A percentile compares a stretch with the other conserved stretches of the same genome.
phyloP scores from a whole-genome alignment of 2,888 invertebrate genomes.

The Junonia oenone region DNA sequence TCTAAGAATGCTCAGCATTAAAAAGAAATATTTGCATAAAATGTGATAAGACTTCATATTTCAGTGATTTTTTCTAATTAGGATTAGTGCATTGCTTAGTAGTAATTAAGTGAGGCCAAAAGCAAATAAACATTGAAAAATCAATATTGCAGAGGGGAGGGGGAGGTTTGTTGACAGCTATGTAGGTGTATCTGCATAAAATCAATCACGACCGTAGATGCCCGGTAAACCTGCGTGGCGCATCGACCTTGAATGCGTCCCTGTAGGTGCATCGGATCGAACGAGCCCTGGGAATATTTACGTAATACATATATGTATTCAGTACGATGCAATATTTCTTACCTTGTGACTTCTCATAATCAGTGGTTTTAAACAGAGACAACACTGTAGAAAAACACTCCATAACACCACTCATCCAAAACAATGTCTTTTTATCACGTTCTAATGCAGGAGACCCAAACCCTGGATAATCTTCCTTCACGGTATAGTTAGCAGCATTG shows the following conservation, averaged over 20 bases:
- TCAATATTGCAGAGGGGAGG: slow-evolving; percentile 18
- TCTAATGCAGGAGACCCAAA: slow-evolving; percentile 32
- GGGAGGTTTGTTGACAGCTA: neutral
- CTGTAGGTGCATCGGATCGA: slow-evolving; percentile 29
- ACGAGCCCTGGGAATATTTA: slow-evolving; percentile 25
- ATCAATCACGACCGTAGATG: slow-evolving; percentile 24
- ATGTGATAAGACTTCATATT: no score
- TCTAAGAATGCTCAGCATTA: neutral
- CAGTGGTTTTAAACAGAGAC: slow-evolving; percentile 90
- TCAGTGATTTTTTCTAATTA: no score
- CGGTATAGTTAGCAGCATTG: slow-evolving; percentile 27
- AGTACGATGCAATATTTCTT: slow-evolving; percentile 15
- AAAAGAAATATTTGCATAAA: neutral
- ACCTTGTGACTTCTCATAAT: slow-evolving; percentile 86
- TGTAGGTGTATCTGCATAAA: slow-evolving; percentile 14
- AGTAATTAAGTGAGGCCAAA: neutral
- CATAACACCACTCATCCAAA: slow-evolving; percentile 90
- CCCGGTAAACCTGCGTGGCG: slow-evolving; percentile 36
- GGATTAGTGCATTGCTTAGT: no score
- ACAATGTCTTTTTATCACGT: slow-evolving; percentile 74
- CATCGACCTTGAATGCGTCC: slow-evolving; percentile 41
- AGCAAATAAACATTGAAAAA: slow-evolving; percentile 4
- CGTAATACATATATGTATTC: slow-evolving; percentile 19
- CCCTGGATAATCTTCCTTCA: slow-evolving; percentile 37
- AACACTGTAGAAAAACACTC: slow-evolving; percentile 93